Base-by-base conservation (phyloP, 2,888 invertebrate species). In the Polyploca ridens region DNA sequence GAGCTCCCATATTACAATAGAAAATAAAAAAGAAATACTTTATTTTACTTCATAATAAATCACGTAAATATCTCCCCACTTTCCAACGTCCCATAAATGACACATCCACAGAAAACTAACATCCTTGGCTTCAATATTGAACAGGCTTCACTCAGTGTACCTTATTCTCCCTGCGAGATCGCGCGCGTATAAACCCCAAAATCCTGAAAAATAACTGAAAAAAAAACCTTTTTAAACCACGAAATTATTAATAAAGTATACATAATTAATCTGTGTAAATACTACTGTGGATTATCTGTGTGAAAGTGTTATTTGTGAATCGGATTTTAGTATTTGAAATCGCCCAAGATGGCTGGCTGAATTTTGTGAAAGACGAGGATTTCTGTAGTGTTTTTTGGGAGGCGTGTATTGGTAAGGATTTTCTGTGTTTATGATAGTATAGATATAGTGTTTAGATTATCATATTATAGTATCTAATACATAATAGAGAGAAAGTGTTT, bases 281-380 rank as follows among this genome's bases (percentile, higher is more conserved):
- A n/a, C 6, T 46, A 7, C 5, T 7, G 46, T 46, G 46, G 10
- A 46, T n/a, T 46, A 2, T 10, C n/a, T 6, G 46, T 46, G 14
- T 46, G 13, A 0, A 6, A 5, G 10, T 7, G 46, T 46, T 1
- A 44, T 14, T 46, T n/a, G 46, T 46, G 46, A n/a, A n/a, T 6
- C n/a, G 5, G n/a, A 46, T n/a, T n/a, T 41, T 14, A n/a, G 6
- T 7, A n/a, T 7, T n/a, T 46, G 46, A 46, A n/a, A n/a, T 46
- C 46, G 46, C 14, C 46, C 46, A 46, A 46, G 46, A 46, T 46
- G 46, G 46, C 46, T 46, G 46, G n/a, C n/a, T 46, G n/a, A n/a
- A 6, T 46, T 6, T 7, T 6, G n/a, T n/a, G n/a, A 44, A 46
- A 46, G 46, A 46, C 46, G n/a, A 3, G 6, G n/a, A 3, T 11